A percentile compares a stretch with the other conserved stretches of the same genome.
Conservation (phyloP, 2,113 vertebrate genomes). For the Cepphus grylle region DNA sequence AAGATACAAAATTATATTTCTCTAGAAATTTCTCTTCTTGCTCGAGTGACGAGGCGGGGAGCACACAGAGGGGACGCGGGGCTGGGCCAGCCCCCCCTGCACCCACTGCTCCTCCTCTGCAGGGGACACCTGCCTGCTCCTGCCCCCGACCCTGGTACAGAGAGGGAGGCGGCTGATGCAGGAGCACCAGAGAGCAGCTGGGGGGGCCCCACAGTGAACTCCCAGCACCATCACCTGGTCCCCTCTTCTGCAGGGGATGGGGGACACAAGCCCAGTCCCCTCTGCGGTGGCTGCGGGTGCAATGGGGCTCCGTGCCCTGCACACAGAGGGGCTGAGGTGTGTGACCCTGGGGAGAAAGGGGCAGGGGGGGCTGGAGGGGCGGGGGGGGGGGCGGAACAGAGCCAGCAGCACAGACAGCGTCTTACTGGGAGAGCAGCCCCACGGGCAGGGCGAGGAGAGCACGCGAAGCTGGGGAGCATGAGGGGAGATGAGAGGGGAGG, state of each 20-base stretch:
- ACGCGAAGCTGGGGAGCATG: fast-evolving
- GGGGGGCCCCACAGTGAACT: too few species aligned
- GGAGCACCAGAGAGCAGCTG: too few species aligned
- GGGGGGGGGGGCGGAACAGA: neutral
- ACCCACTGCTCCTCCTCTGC: neutral
- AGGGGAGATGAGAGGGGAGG: neutral
- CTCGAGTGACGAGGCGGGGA: neutral
- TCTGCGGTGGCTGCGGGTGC: neutral
- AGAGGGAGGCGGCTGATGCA: neutral
- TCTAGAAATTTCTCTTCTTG: conserved; percentile 81
- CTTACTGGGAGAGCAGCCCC: neutral
- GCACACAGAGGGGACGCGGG: neutral
- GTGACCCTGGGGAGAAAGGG: neutral
- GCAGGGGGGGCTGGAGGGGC: neutral
- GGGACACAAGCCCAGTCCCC: neutral
- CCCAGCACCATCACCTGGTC: neutral
- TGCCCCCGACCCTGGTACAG: neutral
- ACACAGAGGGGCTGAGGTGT: neutral
- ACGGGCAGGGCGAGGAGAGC: neutral
- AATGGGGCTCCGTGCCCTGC: neutral
- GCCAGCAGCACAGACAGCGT: conserved; percentile 44
- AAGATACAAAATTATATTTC: conserved; percentile 93
- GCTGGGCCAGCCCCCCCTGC: neutral
- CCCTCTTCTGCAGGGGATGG: neutral
- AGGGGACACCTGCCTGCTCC: neutral